Evolutionary conservation across 2,797 vertebrate genomes (phyloP).

Genomic region (Rhabdomys pumilio): DNA sequence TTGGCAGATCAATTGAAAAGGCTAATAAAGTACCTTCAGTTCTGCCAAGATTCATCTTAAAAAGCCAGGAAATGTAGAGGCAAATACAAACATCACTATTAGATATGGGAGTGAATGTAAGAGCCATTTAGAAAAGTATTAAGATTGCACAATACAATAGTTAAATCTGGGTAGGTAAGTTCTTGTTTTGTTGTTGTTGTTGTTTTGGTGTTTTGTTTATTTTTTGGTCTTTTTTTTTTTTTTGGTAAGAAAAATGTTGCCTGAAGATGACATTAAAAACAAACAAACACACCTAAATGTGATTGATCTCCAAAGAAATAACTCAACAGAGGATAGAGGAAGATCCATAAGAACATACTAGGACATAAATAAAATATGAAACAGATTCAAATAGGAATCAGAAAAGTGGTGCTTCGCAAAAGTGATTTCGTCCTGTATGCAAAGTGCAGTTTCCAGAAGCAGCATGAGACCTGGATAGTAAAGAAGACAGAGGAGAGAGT

Average conservation of each 20-base stretch:
- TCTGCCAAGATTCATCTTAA: background rate
- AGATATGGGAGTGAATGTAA: background rate
- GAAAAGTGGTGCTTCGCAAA: background rate
- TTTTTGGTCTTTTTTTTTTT: background rate
- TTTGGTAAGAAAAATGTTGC: background rate
- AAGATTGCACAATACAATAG: constrained; percentile 12
- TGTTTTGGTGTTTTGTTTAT: background rate
- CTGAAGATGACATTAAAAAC: constrained; percentile 39
- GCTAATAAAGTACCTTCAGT: background rate
- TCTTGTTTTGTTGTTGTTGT: background rate
- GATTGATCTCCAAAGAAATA: background rate
- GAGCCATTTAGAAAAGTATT: background rate
- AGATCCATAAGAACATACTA: background rate
- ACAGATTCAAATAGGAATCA: background rate
- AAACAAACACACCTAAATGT: background rate
- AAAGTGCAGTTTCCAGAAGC: background rate
- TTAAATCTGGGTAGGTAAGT: constrained; percentile 9
- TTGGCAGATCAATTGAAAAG: constrained; percentile 3
- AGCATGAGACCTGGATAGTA: background rate
- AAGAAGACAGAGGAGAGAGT: background rate
- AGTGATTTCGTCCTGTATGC: background rate
- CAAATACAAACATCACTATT: background rate
- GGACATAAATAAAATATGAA: background rate
- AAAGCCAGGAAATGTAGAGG: background rate
- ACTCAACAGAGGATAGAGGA: background rate